Evolutionary conservation across 2,113 vertebrate genomes (phyloP).

Genomic region (Burhinus oedicnemus): DNA sequence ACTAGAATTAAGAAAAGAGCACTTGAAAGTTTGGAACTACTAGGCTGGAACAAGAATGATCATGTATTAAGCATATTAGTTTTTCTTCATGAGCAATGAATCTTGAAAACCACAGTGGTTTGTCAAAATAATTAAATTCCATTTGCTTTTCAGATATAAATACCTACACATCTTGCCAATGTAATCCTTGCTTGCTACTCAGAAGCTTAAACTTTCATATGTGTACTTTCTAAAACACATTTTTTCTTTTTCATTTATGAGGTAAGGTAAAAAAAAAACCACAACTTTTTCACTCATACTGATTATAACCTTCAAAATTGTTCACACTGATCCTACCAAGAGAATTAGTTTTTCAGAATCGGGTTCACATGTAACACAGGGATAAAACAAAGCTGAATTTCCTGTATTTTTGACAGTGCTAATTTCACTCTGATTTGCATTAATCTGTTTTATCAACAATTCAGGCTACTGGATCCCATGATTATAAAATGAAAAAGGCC

Average conservation of each 20-base stretch:
- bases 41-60: conserved; percentile 18
- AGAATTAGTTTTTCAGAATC: not conserved
- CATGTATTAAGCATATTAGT: conserved; percentile 27
- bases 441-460: not conserved
- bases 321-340: not conserved
- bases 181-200: not conserved
- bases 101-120: conserved; percentile 37
- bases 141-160: conserved; percentile 52
- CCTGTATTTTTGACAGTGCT: not conserved
- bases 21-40: conserved; percentile 20
- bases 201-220: not conserved
- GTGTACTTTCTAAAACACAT: not conserved
- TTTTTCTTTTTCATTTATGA: not conserved
- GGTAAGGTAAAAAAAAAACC: not conserved
- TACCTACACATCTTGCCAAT: conserved; percentile 4
- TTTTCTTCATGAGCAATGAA: conserved; percentile 43
- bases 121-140: conserved; percentile 57
- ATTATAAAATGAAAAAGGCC: not conserved
- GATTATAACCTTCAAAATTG: not conserved
- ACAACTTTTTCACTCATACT: not conserved
- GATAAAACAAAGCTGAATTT: not conserved
- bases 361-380: not conserved
- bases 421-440: not conserved
- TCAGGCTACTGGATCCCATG: not conserved
- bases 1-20: conserved; percentile 16